Base-by-base conservation (phyloP, 2,797 vertebrate species). In the Enteromius anoplus region DNA sequence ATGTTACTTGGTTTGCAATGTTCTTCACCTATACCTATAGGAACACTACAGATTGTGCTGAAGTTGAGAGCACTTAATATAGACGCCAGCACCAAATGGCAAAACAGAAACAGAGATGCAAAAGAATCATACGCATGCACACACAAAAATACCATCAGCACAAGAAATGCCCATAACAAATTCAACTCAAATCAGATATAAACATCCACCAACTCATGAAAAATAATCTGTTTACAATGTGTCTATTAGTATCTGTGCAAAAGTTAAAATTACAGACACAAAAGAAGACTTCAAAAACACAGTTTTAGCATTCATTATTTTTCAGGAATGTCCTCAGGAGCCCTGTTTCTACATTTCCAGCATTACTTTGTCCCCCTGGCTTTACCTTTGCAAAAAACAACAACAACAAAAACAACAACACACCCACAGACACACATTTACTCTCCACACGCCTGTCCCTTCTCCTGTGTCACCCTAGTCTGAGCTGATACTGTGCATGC, bases 361-460 rank as follows among this genome's bases (percentile, higher is more conserved):
- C 40, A 42, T 75, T 76, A 75, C 49, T 75, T 78, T 68, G 65
- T 55, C 58, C 75, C 82, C 23, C 69, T 62, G 37, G 40, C 47
- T 34, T 21, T 51, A 75, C 75, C 72, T 82, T 83, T 83, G 45
- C 15, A 21, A 82, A n/a, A 49, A 5, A 19, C 7, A 42, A 42
- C 9, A 9, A 8, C 7, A 42, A 7, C 7, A 45, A 45, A 49
- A 68, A 55, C 51, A 62, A 62, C 11, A n/a, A 71, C 26, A 32
- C 81, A 32, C 60, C 64, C 60, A 42, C 81, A 84, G 55, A 49
- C 64, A 79, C 5, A 70, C 23, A 82, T 37, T 65, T 51, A 70
- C 11, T n/a, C 60, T 45, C 5, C 21, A 40, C 90, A 91, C 90
- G 71, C 90, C 90, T 92, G 92, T 93, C 92, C 90, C 88, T 86